Base-by-base conservation (phyloP, 1,140 invertebrate species). In the Vollenhovia emeryi region DNA sequence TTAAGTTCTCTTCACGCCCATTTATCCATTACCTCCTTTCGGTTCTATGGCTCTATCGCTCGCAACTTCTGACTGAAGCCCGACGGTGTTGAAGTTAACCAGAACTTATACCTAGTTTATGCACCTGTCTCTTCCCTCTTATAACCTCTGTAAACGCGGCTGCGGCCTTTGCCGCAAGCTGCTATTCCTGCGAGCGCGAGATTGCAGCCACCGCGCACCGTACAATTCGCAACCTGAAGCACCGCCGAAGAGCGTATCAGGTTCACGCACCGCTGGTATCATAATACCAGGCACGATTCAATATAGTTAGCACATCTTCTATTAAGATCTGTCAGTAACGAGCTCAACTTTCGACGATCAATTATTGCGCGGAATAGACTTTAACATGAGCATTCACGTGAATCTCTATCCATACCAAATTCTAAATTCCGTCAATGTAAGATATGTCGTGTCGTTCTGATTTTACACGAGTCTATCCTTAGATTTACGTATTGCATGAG, bases 181-280 rank as follows among this genome's bases (percentile, higher is more conserved):
- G 80, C 84, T 74, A 74, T 87, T 84, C 82, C 86, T 84, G 73
- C 78, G 59, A 89, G 85, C 88, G 87, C 85, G 87, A 87, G 85
- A 90, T 90, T 90, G 87, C 89, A 90, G 84, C 80, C 82, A 60
- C 73, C 36, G 33, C 36, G 33, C 84, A 62, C 13, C 64, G 82
- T 62, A 60, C 40, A 79, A 87, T 71, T 82, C 62, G 82, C 69
- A 62, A 78, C 84, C 48, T 62, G 75, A 50, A 74, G 78, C 30
- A 78, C 33, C 76, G 64, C 86, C 87, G 82, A 78, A 40, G 52
- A 21, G 68, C 68, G 18, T 86, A 73, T 87, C 79, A 55, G 69
- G 15, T 71, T 80, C 15, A 78, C 83, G 75, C 79, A 86, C 60
- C 64, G 64, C 64, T 64, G 64, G 40, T 55, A 66, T 66, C 48